Evolutionary conservation across 2,888 invertebrate genomes (phyloP).

Genomic region (Ophion ventricosus): DNA sequence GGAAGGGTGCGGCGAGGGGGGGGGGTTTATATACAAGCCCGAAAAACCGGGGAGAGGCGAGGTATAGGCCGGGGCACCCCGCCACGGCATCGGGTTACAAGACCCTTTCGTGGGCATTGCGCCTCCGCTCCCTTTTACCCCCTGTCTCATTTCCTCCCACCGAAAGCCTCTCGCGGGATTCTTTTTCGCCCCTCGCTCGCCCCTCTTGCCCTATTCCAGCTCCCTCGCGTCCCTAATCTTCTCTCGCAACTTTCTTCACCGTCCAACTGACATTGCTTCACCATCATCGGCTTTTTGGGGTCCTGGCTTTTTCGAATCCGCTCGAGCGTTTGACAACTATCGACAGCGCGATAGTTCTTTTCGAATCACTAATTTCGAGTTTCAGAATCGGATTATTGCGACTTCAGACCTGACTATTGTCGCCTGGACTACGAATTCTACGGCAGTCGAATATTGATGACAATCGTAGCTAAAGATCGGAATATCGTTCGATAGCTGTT

Average conservation of each 20-base stretch:
- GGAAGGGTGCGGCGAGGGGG: constrained; percentile 4
- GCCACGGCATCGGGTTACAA: constrained; percentile 76
- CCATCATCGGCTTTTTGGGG: neutral
- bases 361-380: constrained; percentile 8
- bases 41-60: constrained; percentile 39
- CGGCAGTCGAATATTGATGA: neutral
- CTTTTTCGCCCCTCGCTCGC: neutral
- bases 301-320: constrained; percentile 16
- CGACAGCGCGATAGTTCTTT: constrained; percentile 26
- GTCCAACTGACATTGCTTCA: constrained; percentile 50
- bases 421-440: neutral
- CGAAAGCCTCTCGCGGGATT: neutral
- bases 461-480: neutral
- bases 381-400: neutral
- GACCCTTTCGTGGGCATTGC: constrained; percentile 61
- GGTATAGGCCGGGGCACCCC: constrained; percentile 55
- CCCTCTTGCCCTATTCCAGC: neutral
- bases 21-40: constrained; percentile 29
- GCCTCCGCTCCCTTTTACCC: constrained; percentile 48
- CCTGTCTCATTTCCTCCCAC: constrained; percentile 58
- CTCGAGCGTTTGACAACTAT: constrained; percentile 35
- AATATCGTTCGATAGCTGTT: too few species aligned
- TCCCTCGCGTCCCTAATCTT: constrained; percentile 44
- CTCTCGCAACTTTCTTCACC: constrained; percentile 45
- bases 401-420: too few species aligned